These are phyloP conservation scores for Bugulina stolonifera DNA, from an alignment of 2,888 invertebrate species.

Conservation along the genomic window DNA sequence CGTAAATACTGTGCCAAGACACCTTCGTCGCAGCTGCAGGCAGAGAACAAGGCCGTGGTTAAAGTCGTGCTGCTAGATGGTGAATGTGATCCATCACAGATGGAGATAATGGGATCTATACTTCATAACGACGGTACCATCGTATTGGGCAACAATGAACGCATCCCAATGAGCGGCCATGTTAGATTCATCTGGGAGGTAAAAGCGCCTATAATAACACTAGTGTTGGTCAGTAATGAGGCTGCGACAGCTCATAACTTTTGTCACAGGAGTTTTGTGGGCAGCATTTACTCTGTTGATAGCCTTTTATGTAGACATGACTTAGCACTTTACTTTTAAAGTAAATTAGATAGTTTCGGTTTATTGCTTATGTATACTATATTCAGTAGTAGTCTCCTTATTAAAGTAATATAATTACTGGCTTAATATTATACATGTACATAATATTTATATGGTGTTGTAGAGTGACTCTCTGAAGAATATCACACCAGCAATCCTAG, in stretches of 20 bases:
- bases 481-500: constrained; percentile 44
- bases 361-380: no score
- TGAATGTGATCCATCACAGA: constrained; percentile 44
- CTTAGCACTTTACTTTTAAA: no score
- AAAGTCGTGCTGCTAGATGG: constrained; percentile 50
- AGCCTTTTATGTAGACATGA: no score
- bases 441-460: no score
- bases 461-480: constrained; percentile 43
- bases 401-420: no score
- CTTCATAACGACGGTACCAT: constrained; percentile 41
- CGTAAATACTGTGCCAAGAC: constrained; percentile 44
- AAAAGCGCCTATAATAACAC: constrained; percentile 21
- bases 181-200: constrained; percentile 52
- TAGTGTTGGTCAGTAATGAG: no score
- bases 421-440: no score
- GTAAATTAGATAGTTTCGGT: no score
- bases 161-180: constrained; percentile 41
- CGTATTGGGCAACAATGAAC: constrained; percentile 50
- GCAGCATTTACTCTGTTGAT: no score
- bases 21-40: constrained; percentile 32
- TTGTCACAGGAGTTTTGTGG: no score
- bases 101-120: constrained; percentile 44
- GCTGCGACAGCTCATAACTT: no score
- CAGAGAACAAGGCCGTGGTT: constrained; percentile 38
- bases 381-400: no score